These are phyloP conservation scores for Nymphalis c-album DNA, from an alignment of 2,888 invertebrate species.

Conservation along the genomic window DNA sequence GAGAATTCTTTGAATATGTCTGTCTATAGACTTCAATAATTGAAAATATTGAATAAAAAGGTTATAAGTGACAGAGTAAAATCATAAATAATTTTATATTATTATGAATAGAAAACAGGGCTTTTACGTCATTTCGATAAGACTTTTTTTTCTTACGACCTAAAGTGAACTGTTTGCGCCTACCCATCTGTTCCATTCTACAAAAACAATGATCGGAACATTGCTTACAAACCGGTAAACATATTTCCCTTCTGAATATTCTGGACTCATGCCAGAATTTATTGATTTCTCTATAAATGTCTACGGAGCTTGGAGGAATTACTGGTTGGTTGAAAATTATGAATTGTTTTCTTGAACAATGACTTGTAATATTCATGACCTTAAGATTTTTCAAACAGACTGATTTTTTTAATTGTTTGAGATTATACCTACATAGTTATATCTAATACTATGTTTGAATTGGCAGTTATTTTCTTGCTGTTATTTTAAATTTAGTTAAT, in stretches of 20 bases:
- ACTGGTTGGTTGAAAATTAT: constrained; percentile 4
- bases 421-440: background rate
- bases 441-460: no score
- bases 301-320: constrained; percentile 27
- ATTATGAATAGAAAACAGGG: no score
- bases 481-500: no score
- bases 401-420: background rate
- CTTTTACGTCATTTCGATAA: background rate
- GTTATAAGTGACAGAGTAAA: no score
- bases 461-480: no score
- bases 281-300: constrained; percentile 42
- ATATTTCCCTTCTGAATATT: constrained; percentile 40
- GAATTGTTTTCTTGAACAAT: background rate
- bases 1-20: no score
- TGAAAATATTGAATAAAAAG: no score
- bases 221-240: constrained; percentile 43
- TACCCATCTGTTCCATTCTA: constrained; percentile 36
- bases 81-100: no score
- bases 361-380: background rate
- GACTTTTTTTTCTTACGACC: background rate
- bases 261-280: constrained; percentile 44
- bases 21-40: no score
- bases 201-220: constrained; percentile 46
- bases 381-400: no score
- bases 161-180: constrained; percentile 25